These are phyloP conservation scores for Rhinoraja longicauda DNA, from an alignment of 2,797 vertebrate genomes.

Conservation along the genomic window DNA sequence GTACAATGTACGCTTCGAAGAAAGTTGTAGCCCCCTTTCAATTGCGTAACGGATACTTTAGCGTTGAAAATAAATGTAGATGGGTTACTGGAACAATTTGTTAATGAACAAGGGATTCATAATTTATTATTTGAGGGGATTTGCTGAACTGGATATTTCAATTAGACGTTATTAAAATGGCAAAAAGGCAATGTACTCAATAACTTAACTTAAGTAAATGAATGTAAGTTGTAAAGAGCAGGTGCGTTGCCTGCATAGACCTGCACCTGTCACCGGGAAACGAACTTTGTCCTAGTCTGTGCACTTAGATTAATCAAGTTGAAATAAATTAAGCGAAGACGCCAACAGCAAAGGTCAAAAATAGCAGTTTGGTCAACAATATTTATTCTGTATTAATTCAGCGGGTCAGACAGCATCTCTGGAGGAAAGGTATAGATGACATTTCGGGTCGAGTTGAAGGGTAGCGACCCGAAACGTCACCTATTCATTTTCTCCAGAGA, in stretches of 20 bases:
- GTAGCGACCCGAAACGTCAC: too few species aligned
- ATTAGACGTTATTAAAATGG: not conserved
- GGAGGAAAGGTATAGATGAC: too few species aligned
- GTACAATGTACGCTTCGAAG: not conserved
- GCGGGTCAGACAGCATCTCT: too few species aligned
- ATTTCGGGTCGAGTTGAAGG: too few species aligned
- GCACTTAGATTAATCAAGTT: constrained; percentile 24
- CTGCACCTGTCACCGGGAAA: constrained; percentile 6
- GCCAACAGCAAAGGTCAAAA: not conserved
- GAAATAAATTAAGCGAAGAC: not conserved
- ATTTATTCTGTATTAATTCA: not conserved
- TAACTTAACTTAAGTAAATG: constrained; percentile 36
- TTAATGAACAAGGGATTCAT: not conserved
- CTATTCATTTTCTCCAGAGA: too few species aligned
- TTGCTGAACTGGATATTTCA: not conserved
- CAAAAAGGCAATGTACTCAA: not conserved
- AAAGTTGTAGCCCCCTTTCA: not conserved
- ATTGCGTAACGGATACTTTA: not conserved
- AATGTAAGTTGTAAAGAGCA: constrained; percentile 17
- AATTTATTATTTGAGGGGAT: not conserved
- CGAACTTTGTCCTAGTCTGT: constrained; percentile 15
- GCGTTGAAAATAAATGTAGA: not conserved
- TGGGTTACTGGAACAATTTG: not conserved
- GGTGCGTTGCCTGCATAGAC: not conserved
- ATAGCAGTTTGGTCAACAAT: not conserved